Evolutionary conservation across 2,113 vertebrate species (phyloP), one percentile per base, ranked within the genome.

Genomic region (Pedionomus torquatus): DNA sequence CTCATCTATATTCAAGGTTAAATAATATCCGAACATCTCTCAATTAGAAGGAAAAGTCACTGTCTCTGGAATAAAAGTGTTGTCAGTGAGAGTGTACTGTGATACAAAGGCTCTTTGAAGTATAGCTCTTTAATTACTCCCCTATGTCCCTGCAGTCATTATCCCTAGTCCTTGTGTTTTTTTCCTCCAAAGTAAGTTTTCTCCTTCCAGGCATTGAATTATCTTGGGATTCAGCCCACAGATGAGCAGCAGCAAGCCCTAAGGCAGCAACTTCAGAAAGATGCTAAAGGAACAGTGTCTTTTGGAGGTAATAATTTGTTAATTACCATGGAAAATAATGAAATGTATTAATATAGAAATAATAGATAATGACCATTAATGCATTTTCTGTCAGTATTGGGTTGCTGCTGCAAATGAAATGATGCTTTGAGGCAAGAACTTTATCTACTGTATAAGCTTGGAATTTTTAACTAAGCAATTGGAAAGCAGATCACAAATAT

Each of bases 151-250:
- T 86, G 71, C 60, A 92, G 76, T 89, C 92, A 90, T 95, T 95
- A 95, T 92, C 85, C 68, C 70, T 41, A 79, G 72, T 84, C 66
- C 39, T 69, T 83, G 52, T 46, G 83, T 28, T 71, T 66, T 83
- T 51, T 65, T 31, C 49, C 48, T 57, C 24, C 87, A 77, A 79
- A 79, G 61, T 64, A 86, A 89, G 65, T 68, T 74, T 92, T 96
- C 87, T 93, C 41, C 65, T 97, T 95, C 52, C 92, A 99, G 99
- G 99, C 99, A 95, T 95, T 99, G 93, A 98, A 98, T 92, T 98
- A 98, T 95, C 98, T 99, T 77, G 99, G 99, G 76, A 97, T 99
- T 95, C 98, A 98, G 52, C 98, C 98, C 76, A 98, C 98, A 54
- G 97, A 98, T 58, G 96, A 97, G 57, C 99, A 99, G 94, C 97